Evolutionary conservation across 2,797 vertebrate genomes (phyloP).

Genomic region (Amblyopsis hoosieri): DNA sequence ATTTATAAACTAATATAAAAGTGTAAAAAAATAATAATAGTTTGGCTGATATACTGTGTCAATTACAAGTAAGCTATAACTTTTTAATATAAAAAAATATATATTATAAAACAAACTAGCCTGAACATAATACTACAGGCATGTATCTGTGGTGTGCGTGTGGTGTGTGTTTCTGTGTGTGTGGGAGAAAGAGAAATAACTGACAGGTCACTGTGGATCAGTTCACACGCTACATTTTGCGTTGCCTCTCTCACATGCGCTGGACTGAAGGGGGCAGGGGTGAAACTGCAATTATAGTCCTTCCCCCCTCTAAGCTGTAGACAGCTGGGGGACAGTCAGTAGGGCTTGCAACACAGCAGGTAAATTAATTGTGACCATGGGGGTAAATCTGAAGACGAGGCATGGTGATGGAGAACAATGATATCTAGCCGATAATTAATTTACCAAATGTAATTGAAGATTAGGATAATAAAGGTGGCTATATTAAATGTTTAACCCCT

Average conservation of each 20-base stretch:
- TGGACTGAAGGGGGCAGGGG: background rate
- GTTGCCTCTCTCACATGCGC: background rate
- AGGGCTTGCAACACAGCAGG: slow-evolving; percentile 2
- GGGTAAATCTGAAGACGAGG: background rate
- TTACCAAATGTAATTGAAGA: background rate
- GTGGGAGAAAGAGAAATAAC: background rate
- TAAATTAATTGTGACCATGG: slow-evolving; percentile 2
- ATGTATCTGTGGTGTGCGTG: background rate
- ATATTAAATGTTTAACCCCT: background rate
- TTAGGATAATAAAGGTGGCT: background rate
- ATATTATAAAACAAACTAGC: background rate
- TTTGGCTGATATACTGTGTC: too few relatives aligned
- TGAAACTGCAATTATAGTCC: slow-evolving; percentile 25
- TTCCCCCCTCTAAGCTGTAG: slow-evolving; percentile 10
- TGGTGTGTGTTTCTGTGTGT: background rate
- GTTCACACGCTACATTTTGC: too few relatives aligned
- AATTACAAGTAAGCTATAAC: too few relatives aligned
- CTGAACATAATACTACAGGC: background rate
- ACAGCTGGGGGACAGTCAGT: slow-evolving; percentile 8
- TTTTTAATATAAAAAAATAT: too few relatives aligned
- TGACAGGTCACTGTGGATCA: too few relatives aligned
- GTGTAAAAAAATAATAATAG: too few relatives aligned
- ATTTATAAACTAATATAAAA: too few relatives aligned
- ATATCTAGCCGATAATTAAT: background rate
- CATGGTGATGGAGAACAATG: background rate